Evolutionary conservation across 92 coral and sea anemone species (phyloP).

Genomic region (Palythoa heliodiscus): DNA sequence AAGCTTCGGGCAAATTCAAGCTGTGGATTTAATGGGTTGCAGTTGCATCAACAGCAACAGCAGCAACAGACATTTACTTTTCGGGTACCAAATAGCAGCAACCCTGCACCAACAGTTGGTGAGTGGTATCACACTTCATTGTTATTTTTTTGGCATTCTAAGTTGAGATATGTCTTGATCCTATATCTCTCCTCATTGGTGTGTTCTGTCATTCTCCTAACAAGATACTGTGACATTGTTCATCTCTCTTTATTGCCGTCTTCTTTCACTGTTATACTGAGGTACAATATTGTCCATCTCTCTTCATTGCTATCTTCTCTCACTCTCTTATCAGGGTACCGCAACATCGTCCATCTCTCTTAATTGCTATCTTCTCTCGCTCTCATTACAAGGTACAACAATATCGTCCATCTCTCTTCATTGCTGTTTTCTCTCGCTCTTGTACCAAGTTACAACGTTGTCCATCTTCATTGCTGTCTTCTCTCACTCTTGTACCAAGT

Average conservation of each 20-base stretch:
- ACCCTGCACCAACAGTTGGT: constrained; percentile 60
- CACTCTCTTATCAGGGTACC: neutral
- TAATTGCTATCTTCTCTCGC: too few relatives aligned
- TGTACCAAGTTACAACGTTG: neutral
- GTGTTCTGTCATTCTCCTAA: too few relatives aligned
- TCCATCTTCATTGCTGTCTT: neutral
- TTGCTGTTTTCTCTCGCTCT: neutral
- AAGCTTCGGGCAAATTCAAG: constrained; percentile 60
- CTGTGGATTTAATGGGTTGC: constrained; percentile 65
- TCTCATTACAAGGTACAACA: neutral
- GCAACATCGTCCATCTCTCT: neutral
- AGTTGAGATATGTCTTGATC: too few relatives aligned
- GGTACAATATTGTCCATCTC: neutral
- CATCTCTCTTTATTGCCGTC: neutral
- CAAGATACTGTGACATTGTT: neutral
- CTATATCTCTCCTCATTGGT: too few relatives aligned
- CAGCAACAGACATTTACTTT: constrained; percentile 83
- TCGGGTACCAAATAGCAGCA: constrained; percentile 55
- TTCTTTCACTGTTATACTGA: neutral
- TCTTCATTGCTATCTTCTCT: neutral
- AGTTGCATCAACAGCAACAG: constrained; percentile 66
- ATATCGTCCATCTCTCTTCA: neutral
- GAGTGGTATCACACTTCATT: neutral
- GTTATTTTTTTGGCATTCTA: too few relatives aligned
- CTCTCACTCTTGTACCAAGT: neutral